These are phyloP conservation scores for Ectropis crepuscularia DNA, from an alignment of 2,888 invertebrate genomes.

Conservation along the genomic window DNA sequence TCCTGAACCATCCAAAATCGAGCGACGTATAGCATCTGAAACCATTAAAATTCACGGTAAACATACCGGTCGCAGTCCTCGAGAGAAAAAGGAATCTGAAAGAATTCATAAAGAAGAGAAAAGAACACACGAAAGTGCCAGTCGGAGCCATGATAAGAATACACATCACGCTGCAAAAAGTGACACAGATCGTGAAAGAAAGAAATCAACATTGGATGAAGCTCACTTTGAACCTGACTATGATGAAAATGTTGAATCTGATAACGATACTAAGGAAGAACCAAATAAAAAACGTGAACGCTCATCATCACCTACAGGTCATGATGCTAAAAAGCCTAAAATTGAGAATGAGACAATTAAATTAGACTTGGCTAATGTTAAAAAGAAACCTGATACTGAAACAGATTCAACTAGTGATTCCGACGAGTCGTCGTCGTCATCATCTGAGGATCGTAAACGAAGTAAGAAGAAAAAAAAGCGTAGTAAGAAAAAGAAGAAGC, in stretches of 20 bases:
- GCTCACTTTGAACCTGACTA: conserved; percentile 91
- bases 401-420: conserved; percentile 75
- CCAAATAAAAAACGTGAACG: conserved; percentile 70
- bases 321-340: conserved; percentile 69
- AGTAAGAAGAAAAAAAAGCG: conserved; percentile 87
- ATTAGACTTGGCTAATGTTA: conserved; percentile 78
- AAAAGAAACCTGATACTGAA: conserved; percentile 77
- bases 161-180: conserved; percentile 45
- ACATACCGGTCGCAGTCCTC: conserved; percentile 53
- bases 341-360: conserved; percentile 74
- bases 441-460: conserved; percentile 83
- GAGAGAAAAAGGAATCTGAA: conserved; percentile 58
- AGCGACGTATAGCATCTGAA: conserved; percentile 59
- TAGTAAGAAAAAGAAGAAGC: conserved; percentile 85
- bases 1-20: conserved; percentile 58
- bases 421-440: conserved; percentile 80
- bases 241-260: conserved; percentile 86
- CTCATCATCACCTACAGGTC: conserved; percentile 60
- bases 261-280: conserved; percentile 86
- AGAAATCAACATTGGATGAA: conserved; percentile 89
- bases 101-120: conserved; percentile 62
- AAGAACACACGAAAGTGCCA: conserved; percentile 45
- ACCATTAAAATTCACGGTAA: conserved; percentile 58
- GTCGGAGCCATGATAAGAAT: conserved; percentile 52
- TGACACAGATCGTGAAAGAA: conserved; percentile 77